Base-by-base conservation (phyloP, 2,888 invertebrate genomes). In the Xylota sylvarum region DNA sequence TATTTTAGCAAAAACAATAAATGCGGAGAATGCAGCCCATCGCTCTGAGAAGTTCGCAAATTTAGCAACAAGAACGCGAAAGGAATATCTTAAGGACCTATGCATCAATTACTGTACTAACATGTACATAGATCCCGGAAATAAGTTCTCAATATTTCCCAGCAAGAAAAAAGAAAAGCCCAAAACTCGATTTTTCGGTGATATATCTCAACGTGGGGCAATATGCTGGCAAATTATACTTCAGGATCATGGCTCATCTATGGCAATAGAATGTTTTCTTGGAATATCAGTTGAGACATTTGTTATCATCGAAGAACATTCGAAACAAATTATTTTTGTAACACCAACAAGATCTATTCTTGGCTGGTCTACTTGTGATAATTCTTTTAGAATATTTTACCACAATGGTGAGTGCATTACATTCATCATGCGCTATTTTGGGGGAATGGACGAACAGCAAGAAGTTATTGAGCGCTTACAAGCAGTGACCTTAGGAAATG, bases 21-120 rank as follows among this genome's bases (percentile, higher is more conserved):
- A 99, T 92, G 98, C 98, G 27, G 98, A 99, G 92, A 98, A 98
- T 93, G 98, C 98, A 10, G 98, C 98, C 10, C 98, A 98, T 91
- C 95, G 97, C 89, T 98, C 98, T 55, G 98, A 98, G 90, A 99
- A 99, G 93, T 99, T 99, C 93, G 97, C 97, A 70, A 97, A 98
- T 60, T 98, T 99, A 98, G 98, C 98, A 10, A 97, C 97, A 9
- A 94, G 99, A 89, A 99, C 99, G 50, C 94, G 98, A 88, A 97
- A 98, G 91, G 98, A 98, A 93, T 98, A 98, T 93, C 94, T 99
- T 89, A 98, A 98, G 92, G 99, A 99, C 93, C 94, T 98, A 89
- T 96, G 97, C 32, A 94, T 95, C 88, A 98, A 97, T 93, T 96
- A 96, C 92, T 95, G 96, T 4, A 96, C 97, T 12, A 95, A 96